Evolutionary conservation across 2,113 vertebrate genomes (phyloP), one percentile per base, ranked within the genome.

Genomic region (Epinephelus cyanopodus): DNA sequence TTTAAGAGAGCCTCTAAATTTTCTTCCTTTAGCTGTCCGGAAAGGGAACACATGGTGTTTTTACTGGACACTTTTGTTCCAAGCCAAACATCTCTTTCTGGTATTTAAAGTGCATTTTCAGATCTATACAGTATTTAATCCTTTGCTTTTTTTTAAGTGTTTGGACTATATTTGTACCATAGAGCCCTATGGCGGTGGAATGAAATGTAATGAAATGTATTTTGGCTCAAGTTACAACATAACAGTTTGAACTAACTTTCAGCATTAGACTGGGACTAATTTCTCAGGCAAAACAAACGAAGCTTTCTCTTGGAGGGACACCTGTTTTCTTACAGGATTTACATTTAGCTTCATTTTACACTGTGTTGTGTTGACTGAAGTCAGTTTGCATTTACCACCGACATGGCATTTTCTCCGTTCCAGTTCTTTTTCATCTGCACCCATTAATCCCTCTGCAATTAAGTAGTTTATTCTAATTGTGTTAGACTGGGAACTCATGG

Each of bases 1-100:
- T 56, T 61, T 69, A 69, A 87, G 25, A 29, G 62, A 1, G 25
- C 15, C 61, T 87, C 72, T 81, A 81, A 83, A 88, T 83, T 71
- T 74, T 73, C 70, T 77, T 45, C 50, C 47, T 33, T 6, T 39
- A 63, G 65, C 75, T 52, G 68, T 76, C 70, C 2, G 6, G 65
- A 57, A 79, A 18, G 52, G 56, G 39, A 73, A 56, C 76, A 63
- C 52, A 56, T 74, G 56, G 27, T 75, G 52, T 80, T 89, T 87
- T 82, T 66, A 71, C 18, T 81, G 64, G 57, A 87, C 39, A 48
- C 68, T 79, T 83, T 50, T 63, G 45, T 57, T 82, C 50, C 42
- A 45, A 23, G 47, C 39, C 39, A 81, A 64, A 78, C 29, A 33
- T 33, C 61, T 71, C 47, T 33, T 66, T 29, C 60, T 74, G n/a